Conservation (phyloP, 2,797 vertebrate species). For the Adelosebastes latens region DNA sequence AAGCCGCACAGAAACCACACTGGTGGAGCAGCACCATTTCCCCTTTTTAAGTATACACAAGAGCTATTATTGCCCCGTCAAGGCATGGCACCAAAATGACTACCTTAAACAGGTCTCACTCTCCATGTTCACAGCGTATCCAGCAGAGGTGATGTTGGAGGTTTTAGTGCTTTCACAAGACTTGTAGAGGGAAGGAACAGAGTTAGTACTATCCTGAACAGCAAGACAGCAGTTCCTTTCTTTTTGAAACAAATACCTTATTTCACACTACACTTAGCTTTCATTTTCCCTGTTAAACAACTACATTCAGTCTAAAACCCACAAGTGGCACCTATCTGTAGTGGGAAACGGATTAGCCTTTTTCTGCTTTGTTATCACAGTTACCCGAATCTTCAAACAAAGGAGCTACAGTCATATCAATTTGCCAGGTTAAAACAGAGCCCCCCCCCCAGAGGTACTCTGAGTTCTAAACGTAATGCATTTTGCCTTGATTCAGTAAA, state of each 20-base stretch:
- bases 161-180: slow-evolving; percentile 11
- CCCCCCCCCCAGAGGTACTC: background rate
- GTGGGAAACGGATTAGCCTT: background rate
- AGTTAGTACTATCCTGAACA: slow-evolving; percentile 2
- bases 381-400: background rate
- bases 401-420: background rate
- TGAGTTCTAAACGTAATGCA: background rate
- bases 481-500: background rate
- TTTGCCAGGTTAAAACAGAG: slow-evolving; percentile 1
- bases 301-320: slow-evolving; percentile 12
- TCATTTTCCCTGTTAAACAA: slow-evolving; percentile 26
- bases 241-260: slow-evolving; percentile 36
- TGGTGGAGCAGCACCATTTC: slow-evolving; percentile 11
- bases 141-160: slow-evolving; percentile 10
- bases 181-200: background rate
- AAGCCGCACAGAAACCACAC: background rate
- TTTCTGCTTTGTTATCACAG: slow-evolving; percentile 4
- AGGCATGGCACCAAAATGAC: slow-evolving; percentile 40
- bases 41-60: slow-evolving; percentile 14
- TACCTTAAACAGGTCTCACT: slow-evolving; percentile 42
- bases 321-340: background rate
- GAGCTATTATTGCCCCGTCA: slow-evolving; percentile 60
- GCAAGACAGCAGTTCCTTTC: background rate
- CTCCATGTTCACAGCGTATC: slow-evolving; percentile 3
- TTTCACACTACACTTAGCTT: slow-evolving; percentile 46